A percentile compares a stretch with the other conserved stretches of the same genome.
phyloP scores from a whole-genome alignment of 2,888 invertebrate genomes.

The Apodemia hepburni region DNA sequence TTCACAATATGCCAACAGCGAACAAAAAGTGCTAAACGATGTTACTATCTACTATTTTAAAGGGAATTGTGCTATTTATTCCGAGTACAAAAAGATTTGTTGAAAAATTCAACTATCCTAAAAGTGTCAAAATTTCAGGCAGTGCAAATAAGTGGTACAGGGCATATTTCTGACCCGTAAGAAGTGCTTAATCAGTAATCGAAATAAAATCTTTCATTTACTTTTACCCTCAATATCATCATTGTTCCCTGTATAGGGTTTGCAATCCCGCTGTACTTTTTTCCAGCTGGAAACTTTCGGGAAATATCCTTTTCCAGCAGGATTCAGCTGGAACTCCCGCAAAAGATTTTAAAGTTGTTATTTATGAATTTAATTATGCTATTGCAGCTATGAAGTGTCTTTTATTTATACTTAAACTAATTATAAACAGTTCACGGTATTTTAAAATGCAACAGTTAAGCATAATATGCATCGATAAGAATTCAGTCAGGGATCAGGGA shows the following conservation, averaged over 20 bases:
- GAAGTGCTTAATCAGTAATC: background rate
- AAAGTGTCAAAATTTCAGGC: background rate
- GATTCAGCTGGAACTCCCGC: too few relatives aligned
- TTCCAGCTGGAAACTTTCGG: too few relatives aligned
- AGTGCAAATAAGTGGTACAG: background rate
- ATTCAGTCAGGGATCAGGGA: too few relatives aligned
- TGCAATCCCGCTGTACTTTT: background rate
- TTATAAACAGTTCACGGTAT: too few relatives aligned
- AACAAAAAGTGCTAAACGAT: conserved; percentile 7
- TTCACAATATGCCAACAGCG: conserved; percentile 2
- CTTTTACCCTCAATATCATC: background rate
- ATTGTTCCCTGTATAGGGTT: background rate
- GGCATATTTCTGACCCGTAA: background rate
- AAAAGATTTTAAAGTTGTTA: too few relatives aligned
- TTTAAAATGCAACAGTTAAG: too few relatives aligned
- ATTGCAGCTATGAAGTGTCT: too few relatives aligned
- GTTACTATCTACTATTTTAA: conserved; percentile 8
- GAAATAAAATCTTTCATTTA: background rate
- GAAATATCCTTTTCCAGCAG: too few relatives aligned
- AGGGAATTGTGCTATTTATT: conserved; percentile 6
- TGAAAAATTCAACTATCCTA: background rate
- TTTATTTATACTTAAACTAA: too few relatives aligned
- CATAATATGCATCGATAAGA: too few relatives aligned
- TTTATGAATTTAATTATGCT: too few relatives aligned
- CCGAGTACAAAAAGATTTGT: background rate